Conservation (phyloP, 2,888 invertebrate genomes). For the Pinctada fucata region DNA sequence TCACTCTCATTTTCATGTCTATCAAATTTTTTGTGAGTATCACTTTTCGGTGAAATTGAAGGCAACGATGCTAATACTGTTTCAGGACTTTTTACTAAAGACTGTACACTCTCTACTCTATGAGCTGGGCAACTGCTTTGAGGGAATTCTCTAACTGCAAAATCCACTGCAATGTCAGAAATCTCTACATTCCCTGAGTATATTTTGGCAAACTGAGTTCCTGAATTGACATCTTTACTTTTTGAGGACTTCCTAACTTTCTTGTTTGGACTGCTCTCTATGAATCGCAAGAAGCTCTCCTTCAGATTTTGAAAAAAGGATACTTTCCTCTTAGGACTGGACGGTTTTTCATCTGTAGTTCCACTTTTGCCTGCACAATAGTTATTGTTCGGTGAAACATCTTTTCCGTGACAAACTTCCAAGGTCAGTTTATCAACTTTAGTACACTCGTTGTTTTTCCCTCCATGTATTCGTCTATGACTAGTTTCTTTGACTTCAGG, state of each 20-base stretch:
- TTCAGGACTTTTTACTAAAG: too few relatives aligned
- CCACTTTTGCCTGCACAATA: too few relatives aligned
- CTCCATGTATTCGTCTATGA: not conserved
- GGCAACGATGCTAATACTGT: too few relatives aligned
- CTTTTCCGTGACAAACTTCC: not conserved
- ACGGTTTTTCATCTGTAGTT: not conserved
- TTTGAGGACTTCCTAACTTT: slow-evolving; percentile 7
- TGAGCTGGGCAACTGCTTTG: slow-evolving; percentile 55
- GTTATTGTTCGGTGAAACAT: not conserved
- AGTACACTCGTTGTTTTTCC: not conserved
- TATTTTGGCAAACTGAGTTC: not conserved
- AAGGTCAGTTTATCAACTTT: not conserved
- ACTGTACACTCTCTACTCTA: slow-evolving; percentile 1
- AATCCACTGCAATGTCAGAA: slow-evolving; percentile 27
- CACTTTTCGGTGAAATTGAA: too few relatives aligned
- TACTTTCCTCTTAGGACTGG: slow-evolving; percentile 7
- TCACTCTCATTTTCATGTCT: too few relatives aligned
- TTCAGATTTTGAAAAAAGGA: slow-evolving; percentile 54
- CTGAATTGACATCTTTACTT: not conserved
- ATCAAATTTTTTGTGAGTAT: too few relatives aligned
- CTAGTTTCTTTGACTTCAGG: not conserved
- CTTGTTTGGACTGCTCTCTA: slow-evolving; percentile 38
- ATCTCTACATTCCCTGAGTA: not conserved
- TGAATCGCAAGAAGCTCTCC: slow-evolving; percentile 48
- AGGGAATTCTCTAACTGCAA: slow-evolving; percentile 64